Conservation (phyloP, 2,797 vertebrate genomes). For the Tadarida brasiliensis region DNA sequence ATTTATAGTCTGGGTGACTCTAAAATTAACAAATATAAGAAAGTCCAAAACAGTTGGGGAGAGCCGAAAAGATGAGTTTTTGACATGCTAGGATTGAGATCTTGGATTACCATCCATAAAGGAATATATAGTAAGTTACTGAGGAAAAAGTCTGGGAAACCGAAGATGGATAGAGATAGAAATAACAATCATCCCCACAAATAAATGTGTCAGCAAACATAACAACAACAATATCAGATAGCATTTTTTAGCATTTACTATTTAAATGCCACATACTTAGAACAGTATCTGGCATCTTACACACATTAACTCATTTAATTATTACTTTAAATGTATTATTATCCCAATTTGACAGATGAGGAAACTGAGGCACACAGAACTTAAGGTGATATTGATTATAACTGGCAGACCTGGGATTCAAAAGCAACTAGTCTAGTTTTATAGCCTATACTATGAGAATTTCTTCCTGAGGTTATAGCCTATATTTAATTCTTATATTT, state of each 20-base stretch:
- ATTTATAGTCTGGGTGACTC: neutral
- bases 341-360: neutral
- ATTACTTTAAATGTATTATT: neutral
- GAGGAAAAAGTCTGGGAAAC: neutral
- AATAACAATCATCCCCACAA: neutral
- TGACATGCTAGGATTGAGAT: neutral
- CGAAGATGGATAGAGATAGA: neutral
- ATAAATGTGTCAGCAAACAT: neutral
- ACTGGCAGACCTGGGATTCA: neutral
- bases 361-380: neutral
- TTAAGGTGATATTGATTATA: neutral
- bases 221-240: neutral
- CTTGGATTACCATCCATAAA: neutral
- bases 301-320: neutral
- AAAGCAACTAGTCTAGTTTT: neutral
- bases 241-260: neutral
- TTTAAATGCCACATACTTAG: neutral
- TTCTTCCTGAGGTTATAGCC: neutral
- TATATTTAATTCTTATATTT: neutral
- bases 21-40: conserved; percentile 9
- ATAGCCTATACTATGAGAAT: neutral
- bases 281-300: neutral
- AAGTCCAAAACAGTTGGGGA: neutral
- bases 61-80: neutral
- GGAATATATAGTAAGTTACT: neutral